A percentile compares a stretch with the other conserved stretches of the same genome.
phyloP scores from a whole-genome alignment of 2,797 vertebrate species.

The Malurus splendens region DNA sequence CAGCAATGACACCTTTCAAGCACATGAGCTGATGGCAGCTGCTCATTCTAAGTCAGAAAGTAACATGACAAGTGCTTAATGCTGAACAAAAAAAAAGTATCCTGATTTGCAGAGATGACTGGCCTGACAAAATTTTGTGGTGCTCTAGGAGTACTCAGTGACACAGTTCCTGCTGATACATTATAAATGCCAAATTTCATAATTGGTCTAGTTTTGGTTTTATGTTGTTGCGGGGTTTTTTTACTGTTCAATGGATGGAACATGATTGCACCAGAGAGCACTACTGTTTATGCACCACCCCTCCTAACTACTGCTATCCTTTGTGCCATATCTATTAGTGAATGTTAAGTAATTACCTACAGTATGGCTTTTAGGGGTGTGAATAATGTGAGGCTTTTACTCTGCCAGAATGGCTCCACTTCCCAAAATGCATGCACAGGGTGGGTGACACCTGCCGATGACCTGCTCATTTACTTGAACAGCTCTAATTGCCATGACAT shows the following conservation, averaged over 20 bases:
- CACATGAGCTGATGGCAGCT: background rate
- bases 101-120: background rate
- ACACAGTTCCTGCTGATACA: background rate
- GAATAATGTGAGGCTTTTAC: background rate
- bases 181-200: background rate
- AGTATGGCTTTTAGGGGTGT: background rate
- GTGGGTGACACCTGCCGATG: background rate
- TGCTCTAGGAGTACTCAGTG: background rate
- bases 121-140: background rate
- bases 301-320: background rate
- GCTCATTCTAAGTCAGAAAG: background rate
- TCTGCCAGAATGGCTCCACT: background rate
- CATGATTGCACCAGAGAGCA: background rate
- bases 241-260: accelerated
- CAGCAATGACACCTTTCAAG: background rate
- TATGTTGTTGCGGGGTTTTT: accelerated
- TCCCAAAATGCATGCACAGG: background rate
- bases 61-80: background rate
- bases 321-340: background rate
- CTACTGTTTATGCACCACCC: background rate
- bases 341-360: background rate
- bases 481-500: background rate
- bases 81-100: background rate
- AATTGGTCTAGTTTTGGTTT: background rate
- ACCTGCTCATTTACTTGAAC: background rate